These are phyloP conservation scores for Neoaliturus tenellus DNA, from an alignment of 2,888 invertebrate genomes.

Conservation along the genomic window DNA sequence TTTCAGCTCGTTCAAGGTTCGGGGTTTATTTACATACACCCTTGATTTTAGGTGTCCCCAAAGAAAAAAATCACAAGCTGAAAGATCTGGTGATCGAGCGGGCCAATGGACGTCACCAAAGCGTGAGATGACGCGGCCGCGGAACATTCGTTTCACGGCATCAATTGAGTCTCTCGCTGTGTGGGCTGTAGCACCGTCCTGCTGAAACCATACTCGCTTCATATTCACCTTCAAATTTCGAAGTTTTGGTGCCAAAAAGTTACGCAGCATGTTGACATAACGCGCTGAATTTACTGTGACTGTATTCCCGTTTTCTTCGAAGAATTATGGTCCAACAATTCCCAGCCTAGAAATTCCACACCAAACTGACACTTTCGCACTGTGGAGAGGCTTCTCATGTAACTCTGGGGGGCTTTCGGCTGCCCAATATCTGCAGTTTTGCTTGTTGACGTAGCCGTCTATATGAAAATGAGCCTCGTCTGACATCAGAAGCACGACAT, in stretches of 20 bases:
- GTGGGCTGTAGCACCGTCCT: slow-evolving; percentile 54
- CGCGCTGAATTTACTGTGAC: slow-evolving; percentile 67
- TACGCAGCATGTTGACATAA: slow-evolving; percentile 64
- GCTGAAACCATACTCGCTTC: slow-evolving; percentile 47
- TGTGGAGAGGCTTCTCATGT: slow-evolving; percentile 65
- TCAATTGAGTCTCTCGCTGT: neutral
- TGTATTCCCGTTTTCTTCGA: slow-evolving; percentile 66
- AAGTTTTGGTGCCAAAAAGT: slow-evolving; percentile 28
- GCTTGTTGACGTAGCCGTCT: slow-evolving; percentile 50
- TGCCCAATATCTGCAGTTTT: slow-evolving; percentile 59
- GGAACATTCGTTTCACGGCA: neutral
- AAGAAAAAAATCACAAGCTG: neutral
- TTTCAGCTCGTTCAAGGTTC: neutral
- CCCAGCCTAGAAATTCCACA: slow-evolving; percentile 61
- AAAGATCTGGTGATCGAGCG: neutral
- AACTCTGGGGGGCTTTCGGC: slow-evolving; percentile 62
- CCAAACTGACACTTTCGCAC: slow-evolving; percentile 65
- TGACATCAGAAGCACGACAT: too few relatives aligned
- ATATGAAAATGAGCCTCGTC: slow-evolving; percentile 57
- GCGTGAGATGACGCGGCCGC: neutral
- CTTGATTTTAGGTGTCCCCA: slow-evolving; percentile 13
- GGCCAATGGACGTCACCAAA: neutral
- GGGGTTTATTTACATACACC: neutral
- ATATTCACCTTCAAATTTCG: neutral
- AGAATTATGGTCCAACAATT: slow-evolving; percentile 66